Conservation (phyloP, 2,113 vertebrate genomes). For the Connochaetes taurinus region DNA sequence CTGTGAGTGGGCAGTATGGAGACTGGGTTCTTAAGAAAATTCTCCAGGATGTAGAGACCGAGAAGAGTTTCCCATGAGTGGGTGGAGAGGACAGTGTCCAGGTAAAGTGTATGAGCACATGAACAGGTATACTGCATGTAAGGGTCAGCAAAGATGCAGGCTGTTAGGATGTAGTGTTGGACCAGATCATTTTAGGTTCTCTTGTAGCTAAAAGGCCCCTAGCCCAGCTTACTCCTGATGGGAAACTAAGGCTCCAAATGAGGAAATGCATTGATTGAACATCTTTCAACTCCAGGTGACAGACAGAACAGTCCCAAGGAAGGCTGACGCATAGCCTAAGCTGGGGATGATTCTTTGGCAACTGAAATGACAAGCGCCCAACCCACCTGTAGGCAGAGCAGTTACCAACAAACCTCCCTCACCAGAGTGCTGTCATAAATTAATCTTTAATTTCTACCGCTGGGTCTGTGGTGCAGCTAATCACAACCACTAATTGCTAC, state of each 20-base stretch:
- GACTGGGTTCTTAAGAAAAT: neutral
- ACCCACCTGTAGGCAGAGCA: neutral
- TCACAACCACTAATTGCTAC: conserved; percentile 48
- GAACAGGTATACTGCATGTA: neutral
- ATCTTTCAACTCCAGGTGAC: neutral
- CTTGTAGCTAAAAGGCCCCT: no score
- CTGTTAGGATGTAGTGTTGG: accelerated
- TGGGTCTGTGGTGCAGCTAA: conserved; percentile 47
- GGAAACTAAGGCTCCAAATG: neutral
- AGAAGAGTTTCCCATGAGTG: neutral
- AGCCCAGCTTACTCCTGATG: neutral
- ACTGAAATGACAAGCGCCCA: neutral
- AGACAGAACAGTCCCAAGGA: neutral
- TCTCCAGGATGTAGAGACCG: neutral
- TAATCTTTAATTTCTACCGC: conserved; percentile 46
- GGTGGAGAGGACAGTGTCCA: neutral
- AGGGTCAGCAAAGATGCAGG: neutral
- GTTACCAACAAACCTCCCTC: neutral
- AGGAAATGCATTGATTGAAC: neutral
- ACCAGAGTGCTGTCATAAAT: conserved; percentile 31
- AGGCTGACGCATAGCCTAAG: neutral
- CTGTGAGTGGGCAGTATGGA: neutral
- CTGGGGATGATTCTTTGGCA: neutral
- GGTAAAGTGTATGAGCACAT: neutral
- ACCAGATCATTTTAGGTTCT: neutral